These are phyloP conservation scores for Enteromius viviparus DNA, from an alignment of 2,797 vertebrate species.

Conservation along the genomic window DNA sequence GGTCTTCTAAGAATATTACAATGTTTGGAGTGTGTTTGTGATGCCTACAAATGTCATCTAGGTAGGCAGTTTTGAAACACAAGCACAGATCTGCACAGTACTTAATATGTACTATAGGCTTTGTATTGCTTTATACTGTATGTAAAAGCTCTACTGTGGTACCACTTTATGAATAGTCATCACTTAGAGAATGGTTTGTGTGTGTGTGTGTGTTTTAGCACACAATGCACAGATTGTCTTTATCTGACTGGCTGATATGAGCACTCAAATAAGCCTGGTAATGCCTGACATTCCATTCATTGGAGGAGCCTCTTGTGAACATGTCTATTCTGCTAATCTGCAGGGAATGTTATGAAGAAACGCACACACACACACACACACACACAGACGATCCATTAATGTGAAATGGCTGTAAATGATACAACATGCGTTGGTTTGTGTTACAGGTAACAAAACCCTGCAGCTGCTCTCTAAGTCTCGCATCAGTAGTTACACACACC, in stretches of 20 bases:
- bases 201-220: conserved; percentile 31
- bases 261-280: conserved; percentile 35
- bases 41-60: not conserved
- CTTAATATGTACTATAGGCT: not conserved
- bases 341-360: conserved; percentile 53
- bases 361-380: conserved; percentile 18
- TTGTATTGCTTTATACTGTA: conserved; percentile 1
- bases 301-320: conserved; percentile 47
- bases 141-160: conserved; percentile 20
- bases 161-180: conserved; percentile 31
- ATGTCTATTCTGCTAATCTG: conserved; percentile 50
- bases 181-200: conserved; percentile 22
- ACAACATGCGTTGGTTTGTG: conserved; percentile 59
- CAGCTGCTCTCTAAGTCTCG: conserved; percentile 60
- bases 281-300: conserved; percentile 58
- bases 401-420: conserved; percentile 63
- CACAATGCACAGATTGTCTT: conserved; percentile 58
- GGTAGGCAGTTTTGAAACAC: not conserved
- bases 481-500: conserved; percentile 54
- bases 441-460: conserved; percentile 63
- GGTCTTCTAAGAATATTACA: not conserved
- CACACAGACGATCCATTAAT: conserved; percentile 50
- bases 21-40: not conserved
- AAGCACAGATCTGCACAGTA: not conserved
- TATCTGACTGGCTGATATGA: conserved; percentile 46